A percentile compares a stretch with the other conserved stretches of the same genome.
Evolutionary conservation across 2,797 vertebrate genomes (phyloP).

Genomic region (Gadopsis marmoratus): DNA sequence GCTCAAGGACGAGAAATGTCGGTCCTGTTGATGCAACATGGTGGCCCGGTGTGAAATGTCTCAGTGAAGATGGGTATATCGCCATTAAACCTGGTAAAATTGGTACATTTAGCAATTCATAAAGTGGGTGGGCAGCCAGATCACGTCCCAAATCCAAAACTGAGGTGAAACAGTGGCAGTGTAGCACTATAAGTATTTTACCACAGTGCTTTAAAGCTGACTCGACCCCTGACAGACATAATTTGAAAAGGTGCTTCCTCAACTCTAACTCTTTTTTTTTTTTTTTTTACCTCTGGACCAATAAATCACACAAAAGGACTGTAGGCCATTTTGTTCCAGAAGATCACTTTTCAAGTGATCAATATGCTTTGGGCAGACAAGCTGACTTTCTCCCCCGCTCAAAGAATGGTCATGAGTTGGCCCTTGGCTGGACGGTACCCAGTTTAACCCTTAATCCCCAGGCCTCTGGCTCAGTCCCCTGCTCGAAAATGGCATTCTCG

Average conservation of each 20-base stretch:
- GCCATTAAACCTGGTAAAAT: background rate
- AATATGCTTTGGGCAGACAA: constrained; percentile 12
- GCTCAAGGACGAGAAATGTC: constrained; percentile 15
- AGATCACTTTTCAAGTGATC: constrained; percentile 18
- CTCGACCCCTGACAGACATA: background rate
- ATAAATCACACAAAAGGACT: constrained; percentile 6
- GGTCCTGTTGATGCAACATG: constrained; percentile 9
- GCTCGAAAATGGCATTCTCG: no score
- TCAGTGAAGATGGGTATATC: background rate
- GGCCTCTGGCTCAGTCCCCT: no score
- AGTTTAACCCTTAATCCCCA: background rate
- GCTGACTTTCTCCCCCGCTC: constrained; percentile 1
- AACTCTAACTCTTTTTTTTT: background rate
- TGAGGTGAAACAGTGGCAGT: background rate
- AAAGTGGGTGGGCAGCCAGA: background rate
- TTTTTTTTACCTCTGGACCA: background rate
- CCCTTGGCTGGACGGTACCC: background rate
- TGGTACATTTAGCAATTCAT: background rate
- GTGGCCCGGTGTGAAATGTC: constrained; percentile 9
- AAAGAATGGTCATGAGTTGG: background rate
- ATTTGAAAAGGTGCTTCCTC: constrained; percentile 4
- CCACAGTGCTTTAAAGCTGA: background rate
- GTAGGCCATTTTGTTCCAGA: background rate
- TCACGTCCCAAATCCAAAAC: background rate
- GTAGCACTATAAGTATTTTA: background rate